Base-by-base conservation (phyloP, 2,113 vertebrate species). In the Marmota flaviventris region DNA sequence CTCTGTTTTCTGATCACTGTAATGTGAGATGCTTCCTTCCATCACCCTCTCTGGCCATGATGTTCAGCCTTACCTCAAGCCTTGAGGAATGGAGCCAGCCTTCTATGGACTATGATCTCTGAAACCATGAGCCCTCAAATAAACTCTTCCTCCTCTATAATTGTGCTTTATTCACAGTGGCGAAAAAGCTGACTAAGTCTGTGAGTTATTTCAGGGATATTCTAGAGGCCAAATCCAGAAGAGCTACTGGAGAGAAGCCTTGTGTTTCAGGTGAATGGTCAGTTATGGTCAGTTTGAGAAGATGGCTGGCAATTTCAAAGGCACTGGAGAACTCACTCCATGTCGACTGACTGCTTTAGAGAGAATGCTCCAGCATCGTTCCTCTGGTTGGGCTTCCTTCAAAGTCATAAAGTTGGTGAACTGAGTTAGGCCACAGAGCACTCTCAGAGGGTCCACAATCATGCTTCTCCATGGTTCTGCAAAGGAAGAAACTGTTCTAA, bases 201-300 rank as follows among this genome's bases (percentile, higher is more conserved):
- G 24, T 75, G 53, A 95, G 22, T 87, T 85, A 72, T 73, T 92
- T 93, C 32, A 92, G 69, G 61, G 72, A 72, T 81, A 42, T 81
- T 63, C n/a, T 92, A 53, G 39, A 90, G 85, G 34, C 45, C 39
- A 69, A 67, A 67, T 79, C 73, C 77, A 16, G 17, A 22, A 70
- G 72, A 81, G 29, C 58, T n/a, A 18, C 37, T 45, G 61, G 76
- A 86, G 16, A 76, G 37, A 18, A 92, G 29, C 37, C 12, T n/a
- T 6, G 45, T 39, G 20, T 82, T 70, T 84, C 48, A 87, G 84
- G 16, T 53, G n/a, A 89, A 78, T 63, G 61, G 61, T 63, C 14
- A 76, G 39, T 67, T 86, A 78, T 63, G 61, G 61, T 63, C 14
- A 76, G 39, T 67, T 86, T 79, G 81, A 90, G n/a, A 94, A 93